A percentile compares a stretch with the other conserved stretches of the same genome.
Evolutionary conservation across 1,140 invertebrate species (phyloP).

Genomic region (Pogonus chalceus): DNA sequence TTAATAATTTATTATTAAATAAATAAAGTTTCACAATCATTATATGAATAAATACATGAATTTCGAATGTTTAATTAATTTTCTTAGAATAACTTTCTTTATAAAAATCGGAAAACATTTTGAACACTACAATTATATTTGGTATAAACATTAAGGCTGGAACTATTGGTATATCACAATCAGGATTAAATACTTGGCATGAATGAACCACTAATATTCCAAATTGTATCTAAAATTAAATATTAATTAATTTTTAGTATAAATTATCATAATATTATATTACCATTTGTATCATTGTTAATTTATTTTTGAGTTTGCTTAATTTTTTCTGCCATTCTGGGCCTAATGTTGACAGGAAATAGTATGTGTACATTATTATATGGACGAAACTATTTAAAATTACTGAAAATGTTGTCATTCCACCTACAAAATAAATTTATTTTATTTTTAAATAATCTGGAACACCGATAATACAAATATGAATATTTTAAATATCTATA

Average conservation of each 20-base stretch:
- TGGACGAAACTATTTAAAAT: constrained; percentile 29
- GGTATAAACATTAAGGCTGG: constrained; percentile 43
- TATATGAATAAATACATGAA: not conserved
- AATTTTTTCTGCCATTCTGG: constrained; percentile 25
- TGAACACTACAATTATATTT: constrained; percentile 53
- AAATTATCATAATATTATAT: constrained; percentile 10
- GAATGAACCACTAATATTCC: not conserved
- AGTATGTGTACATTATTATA: constrained; percentile 35
- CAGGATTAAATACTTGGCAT: not conserved
- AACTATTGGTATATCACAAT: constrained; percentile 23
- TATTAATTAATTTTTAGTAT: constrained; percentile 7
- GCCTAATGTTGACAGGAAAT: constrained; percentile 26
- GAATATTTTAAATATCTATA: too few relatives aligned
- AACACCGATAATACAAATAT: not conserved
- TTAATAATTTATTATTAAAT: constrained; percentile 9
- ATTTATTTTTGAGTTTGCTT: constrained; percentile 31
- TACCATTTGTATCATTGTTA: constrained; percentile 38
- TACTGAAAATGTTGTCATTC: constrained; percentile 24
- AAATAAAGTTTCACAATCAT: not conserved
- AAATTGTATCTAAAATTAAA: constrained; percentile 10
- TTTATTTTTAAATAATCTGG: not conserved
- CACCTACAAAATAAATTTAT: constrained; percentile 16
- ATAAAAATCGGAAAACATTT: constrained; percentile 62
- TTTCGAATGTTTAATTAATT: not conserved
- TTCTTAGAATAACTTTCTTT: constrained; percentile 38